Base-by-base conservation (phyloP, 1,140 invertebrate genomes). In the Sinella curviseta region DNA sequence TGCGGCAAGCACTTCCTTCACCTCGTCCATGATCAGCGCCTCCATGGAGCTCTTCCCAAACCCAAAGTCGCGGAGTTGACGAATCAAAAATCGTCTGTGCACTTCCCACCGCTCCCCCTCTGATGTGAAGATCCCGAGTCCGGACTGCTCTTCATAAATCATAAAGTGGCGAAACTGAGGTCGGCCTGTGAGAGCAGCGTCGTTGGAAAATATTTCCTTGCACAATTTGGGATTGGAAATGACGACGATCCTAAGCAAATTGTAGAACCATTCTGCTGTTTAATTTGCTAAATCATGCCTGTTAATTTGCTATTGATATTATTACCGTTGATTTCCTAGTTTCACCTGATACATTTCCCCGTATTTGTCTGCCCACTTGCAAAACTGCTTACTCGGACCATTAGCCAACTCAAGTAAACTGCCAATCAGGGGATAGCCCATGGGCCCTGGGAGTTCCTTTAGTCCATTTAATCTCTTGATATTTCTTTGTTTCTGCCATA, bases 171-270 rank as follows among this genome's bases (percentile, higher is more conserved):
- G 17, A 34, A 34, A 26, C 16, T 74, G 12, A 14, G 17, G 26
- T 2, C 73, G n/a, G 2, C 73, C 73, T 12, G 26, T 74, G 33
- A 74, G 17, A 16, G 33, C 31, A 3, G 73, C 16, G 26, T 74
- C 26, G 20, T 48, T 48, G 26, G 73, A 74, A 76, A 76, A 48
- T 1, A 76, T 20, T 48, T 76, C 74, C 39, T 76, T 76, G 1
- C 16, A 14, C 30, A 76, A n/a, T 54, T 76, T 76, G 12, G 34
- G 39, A 28, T 76, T 35, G 1, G 74, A 76, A 39, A 76, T 36
- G 33, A 76, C 36, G 48, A 76, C 30, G n/a, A n/a, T 36, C 16
- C 74, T 76, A n/a, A 4, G 24, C 8, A 76, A 76, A 26, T 48
- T 12, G n/a, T n/a, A n/a, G n/a, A n/a, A n/a, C n/a, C n/a, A n/a